A percentile compares a stretch with the other conserved stretches of the same genome.
Evolutionary conservation across 1,140 invertebrate species (phyloP).

Genomic region (Atopsyche davidsoni): DNA sequence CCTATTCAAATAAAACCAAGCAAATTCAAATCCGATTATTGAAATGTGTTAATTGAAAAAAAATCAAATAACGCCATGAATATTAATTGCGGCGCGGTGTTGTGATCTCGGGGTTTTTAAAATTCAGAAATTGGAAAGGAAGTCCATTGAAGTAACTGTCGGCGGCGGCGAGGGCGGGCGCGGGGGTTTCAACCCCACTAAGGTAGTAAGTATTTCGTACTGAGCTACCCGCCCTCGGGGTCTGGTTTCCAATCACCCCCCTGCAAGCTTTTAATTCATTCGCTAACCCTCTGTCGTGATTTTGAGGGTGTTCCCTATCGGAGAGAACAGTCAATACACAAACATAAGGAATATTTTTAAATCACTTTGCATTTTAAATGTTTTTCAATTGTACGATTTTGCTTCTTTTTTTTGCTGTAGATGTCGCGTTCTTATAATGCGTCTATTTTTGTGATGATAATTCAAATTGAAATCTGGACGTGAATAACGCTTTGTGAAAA

Average conservation of each 20-base stretch:
- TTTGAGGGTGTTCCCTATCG: slow-evolving; percentile 7
- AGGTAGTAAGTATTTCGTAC: too few relatives aligned
- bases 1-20: too few relatives aligned
- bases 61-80: slow-evolving; percentile 15
- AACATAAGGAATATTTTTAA: slow-evolving; percentile 18
- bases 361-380: slow-evolving; percentile 8
- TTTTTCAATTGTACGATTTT: too few relatives aligned
- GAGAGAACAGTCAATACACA: slow-evolving; percentile 18
- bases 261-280: slow-evolving; percentile 26
- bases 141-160: slow-evolving; percentile 24
- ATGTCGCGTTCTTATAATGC: too few relatives aligned
- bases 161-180: too few relatives aligned
- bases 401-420: too few relatives aligned
- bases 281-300: slow-evolving; percentile 18
- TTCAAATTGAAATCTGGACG: too few relatives aligned
- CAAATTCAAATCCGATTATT: neutral
- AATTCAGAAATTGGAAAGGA: neutral
- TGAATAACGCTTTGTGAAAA: too few relatives aligned
- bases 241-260: slow-evolving; percentile 30
- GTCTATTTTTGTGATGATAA: too few relatives aligned
- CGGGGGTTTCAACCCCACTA: too few relatives aligned
- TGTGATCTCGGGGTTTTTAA: slow-evolving; percentile 17
- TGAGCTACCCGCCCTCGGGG: neutral
- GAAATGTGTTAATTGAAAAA: neutral
- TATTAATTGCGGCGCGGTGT: slow-evolving; percentile 19